Base-by-base conservation (phyloP, 2,113 vertebrate species). In the Hippocampus barbouri region DNA sequence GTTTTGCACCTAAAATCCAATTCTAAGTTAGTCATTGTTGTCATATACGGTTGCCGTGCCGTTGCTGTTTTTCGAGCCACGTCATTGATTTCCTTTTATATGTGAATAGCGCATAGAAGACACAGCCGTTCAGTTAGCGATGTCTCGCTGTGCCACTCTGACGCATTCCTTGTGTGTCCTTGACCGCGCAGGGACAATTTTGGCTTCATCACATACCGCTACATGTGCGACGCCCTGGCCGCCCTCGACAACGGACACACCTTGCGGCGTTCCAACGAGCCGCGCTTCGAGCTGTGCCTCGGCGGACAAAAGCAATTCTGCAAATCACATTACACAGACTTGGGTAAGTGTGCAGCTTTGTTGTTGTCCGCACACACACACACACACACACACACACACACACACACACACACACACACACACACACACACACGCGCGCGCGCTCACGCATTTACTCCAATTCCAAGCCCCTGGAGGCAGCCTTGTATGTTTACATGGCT, bases 121-220 rank as follows among this genome's bases (percentile, higher is more conserved):
- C 49, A 20, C 18, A 20, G 84, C 63, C 57, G 76, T 71, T 70
- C 56, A 62, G 69, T 85, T 80, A 81, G 70, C 78, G 68, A 80
- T 74, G 56, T 73, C 82, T 73, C 68, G 65, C 76, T 51, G 8
- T 10, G 53, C 3, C 53, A 7, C 21, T 68, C 66, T 89, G 82
- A 90, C 70, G 43, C 77, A 62, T 59, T 72, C 59, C 11, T 80
- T 89, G 84, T 91, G 45, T 91, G 79, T 94, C 90, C 82, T 78
- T 60, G 83, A 92, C 6, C 21, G 7, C 25, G 72, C 94, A 99
- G 97, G 93, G 95, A 98, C 92, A 95, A 94, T 92, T 98, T 97
- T 86, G 97, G 96, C 94, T 99, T 98, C 93, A 97, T 99, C 94
- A 98, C 95, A 86, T 99, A 98, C 94, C 96, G 97, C 92, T 98